Evolutionary conservation across 30 jellyfish, hydroid and myxozoan genomes (phyloP), one percentile per base, ranked within the genome.

Genomic region (Aurelia aurita): DNA sequence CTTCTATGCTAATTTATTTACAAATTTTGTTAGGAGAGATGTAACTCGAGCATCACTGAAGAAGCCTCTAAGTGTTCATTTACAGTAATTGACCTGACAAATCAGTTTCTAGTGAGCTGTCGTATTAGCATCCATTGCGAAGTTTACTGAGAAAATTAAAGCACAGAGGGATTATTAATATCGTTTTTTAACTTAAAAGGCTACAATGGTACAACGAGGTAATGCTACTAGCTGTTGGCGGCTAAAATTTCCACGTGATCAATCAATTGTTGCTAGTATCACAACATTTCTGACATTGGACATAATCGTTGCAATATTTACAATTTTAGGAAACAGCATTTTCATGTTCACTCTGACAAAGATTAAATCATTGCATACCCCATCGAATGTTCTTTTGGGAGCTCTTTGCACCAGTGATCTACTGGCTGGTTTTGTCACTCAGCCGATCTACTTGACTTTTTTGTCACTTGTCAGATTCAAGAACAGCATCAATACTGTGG

Each of bases 381-480:
- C 89, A 11, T 58, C 79, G 22, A 58, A 77, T 32, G 27, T 61
- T 26, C 89, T 62, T 9, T 49, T 77, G 27, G 89, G 79, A 8
- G 79, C 71, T 3, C 54, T 77, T 54, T 59, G 69, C 25, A 35
- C 65, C 71, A 77, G 80, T 62, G 89, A 77, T 16, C 44, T 77
- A 8, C 29, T 77, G 7, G 55, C 34, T 23, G 79, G 89, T 29
- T 28, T 20, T 25, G 49, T 43, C 27, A 49, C 58, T 4, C 63
- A 51, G 58, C 89, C 79, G 32, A 51, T 60, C 20, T 75, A 45
- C 54, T 5, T 49, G 18, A 9, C 28, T 0, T 45, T 46, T 23
- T 49, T 29, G 8, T 21, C 16, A 16, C 26, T 19, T 0, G 10
- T 46, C 16, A 31, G 21, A 18, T 45, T 75, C 43, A 43, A 75